phyloP scores from a whole-genome alignment of 2,113 vertebrate species.

The Erpornis zantholeuca region DNA sequence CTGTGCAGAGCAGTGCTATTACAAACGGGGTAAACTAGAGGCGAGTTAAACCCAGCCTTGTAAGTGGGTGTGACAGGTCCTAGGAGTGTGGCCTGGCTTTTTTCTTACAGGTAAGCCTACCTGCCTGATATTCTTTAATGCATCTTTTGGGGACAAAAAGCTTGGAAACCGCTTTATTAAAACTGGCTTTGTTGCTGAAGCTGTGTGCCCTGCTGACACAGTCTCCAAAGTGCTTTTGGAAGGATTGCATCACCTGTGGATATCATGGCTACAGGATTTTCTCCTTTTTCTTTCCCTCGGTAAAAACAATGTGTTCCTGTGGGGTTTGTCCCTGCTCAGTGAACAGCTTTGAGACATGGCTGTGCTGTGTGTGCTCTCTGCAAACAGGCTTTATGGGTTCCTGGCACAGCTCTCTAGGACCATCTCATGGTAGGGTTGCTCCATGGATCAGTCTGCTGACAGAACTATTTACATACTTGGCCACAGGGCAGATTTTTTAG shows the following conservation, averaged over 20 bases:
- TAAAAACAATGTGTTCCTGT: not conserved
- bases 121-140: not conserved
- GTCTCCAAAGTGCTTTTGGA: not conserved
- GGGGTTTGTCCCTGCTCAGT: not conserved
- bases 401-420: not conserved
- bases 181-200: not conserved
- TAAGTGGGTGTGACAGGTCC: not conserved
- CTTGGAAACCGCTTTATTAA: not conserved
- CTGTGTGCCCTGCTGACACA: not conserved
- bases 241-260: not conserved
- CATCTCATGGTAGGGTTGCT: not conserved
- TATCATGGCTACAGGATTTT: not conserved
- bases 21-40: not conserved
- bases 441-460: not conserved
- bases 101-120: not conserved
- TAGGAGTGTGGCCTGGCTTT: not conserved
- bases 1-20: not conserved
- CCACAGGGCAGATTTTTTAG: not conserved
- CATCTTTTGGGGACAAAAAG: not conserved
- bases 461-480: not conserved
- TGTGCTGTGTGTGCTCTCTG: not conserved
- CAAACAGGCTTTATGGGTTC: not conserved
- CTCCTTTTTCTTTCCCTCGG: not conserved
- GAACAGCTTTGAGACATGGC: not conserved
- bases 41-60: not conserved